Base-by-base conservation (phyloP, 1,140 invertebrate species). In the Heliconius hermathena region DNA sequence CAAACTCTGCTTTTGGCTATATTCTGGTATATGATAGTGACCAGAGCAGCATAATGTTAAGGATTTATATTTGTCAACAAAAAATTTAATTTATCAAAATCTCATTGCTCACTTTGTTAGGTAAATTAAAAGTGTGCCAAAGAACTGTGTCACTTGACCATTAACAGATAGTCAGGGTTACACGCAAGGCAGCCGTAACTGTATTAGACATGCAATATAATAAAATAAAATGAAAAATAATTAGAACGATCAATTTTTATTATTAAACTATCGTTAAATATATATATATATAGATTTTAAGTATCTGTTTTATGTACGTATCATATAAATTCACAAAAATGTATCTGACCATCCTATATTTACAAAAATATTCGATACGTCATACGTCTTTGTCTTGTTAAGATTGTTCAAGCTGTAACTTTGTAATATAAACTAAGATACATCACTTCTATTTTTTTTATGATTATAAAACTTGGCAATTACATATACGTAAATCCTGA, bases 61-160 rank as follows among this genome's bases (percentile, higher is more conserved):
- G 1, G n/a, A 72, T 38, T 16, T 72, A 72, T 9, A 9, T 72
- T 38, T 71, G 20, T 71, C 11, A 13, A 33, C 3, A 13, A 36
- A 18, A 8, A 41, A 38, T 38, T 16, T 1, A 41, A 5, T 72
- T 72, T 38, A 38, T 72, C 70, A 33, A 72, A 41, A 72, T 38
- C 8, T 26, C n/a, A 72, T 72, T 72, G 60, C 16, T 72, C 20
- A 72, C 36, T 72, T 72, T 72, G 36, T 72, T 72, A 81, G 72
- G 74, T 70, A 76, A 72, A 71, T 54, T 81, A 83, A 78, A 89
- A 88, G 83, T 87, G 87, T 90, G 86, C 82, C 86, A 87, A 80
- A 88, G 83, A 93, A 89, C 85, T 91, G 87, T 91, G 91, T 90
- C 90, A 91, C 84, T 88, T 90, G 89, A 88, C 87, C 91, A 91